Percentiles rank a stretch among this genome's conserved stretches.
These are phyloP conservation scores for Porphyrio hochstetteri DNA, from an alignment of 2,113 vertebrate genomes.

Conservation along the genomic window DNA sequence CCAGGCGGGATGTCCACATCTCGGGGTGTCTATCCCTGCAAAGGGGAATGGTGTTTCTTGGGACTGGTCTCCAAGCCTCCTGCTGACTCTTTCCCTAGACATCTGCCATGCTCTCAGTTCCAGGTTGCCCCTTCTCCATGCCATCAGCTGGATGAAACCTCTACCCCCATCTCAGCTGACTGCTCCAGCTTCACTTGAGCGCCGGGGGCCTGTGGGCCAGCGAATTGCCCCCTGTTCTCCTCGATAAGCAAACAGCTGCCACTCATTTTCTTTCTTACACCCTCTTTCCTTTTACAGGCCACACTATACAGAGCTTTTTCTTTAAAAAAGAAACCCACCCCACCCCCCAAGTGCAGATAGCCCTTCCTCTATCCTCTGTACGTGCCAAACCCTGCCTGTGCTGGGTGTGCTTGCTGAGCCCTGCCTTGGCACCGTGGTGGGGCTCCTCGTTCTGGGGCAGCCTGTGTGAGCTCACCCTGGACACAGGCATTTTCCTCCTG, in stretches of 20 bases:
- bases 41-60: background rate
- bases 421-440: background rate
- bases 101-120: background rate
- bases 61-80: background rate
- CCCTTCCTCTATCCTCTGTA: background rate
- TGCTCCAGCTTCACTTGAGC: background rate
- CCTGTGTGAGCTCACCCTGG: slow-evolving; percentile 27
- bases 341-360: too few species aligned
- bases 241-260: background rate
- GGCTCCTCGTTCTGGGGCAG: background rate
- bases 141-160: background rate
- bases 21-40: background rate
- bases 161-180: background rate
- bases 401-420: background rate
- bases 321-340: background rate
- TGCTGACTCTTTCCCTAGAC: background rate
- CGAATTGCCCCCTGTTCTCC: background rate
- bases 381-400: background rate
- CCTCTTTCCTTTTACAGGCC: background rate
- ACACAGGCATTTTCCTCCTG: slow-evolving; percentile 37
- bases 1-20: background rate
- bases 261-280: background rate
- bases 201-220: background rate
- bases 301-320: background rate
- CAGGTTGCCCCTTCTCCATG: background rate